phyloP scores from a whole-genome alignment of 2,888 invertebrate species.

The Aspidiotus destructor region DNA sequence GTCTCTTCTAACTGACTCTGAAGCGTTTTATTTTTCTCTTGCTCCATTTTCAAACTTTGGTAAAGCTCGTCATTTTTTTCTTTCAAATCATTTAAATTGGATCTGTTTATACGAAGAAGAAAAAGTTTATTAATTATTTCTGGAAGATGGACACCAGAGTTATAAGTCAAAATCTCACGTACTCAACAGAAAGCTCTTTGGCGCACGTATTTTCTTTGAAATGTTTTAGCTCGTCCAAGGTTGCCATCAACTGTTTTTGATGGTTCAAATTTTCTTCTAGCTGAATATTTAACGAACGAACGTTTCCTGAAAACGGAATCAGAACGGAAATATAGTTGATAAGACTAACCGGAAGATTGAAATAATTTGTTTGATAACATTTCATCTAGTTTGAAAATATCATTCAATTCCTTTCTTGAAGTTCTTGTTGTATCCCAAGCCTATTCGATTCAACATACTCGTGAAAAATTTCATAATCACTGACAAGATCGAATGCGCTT shows the following conservation, averaged over 20 bases:
- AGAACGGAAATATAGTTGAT: background rate
- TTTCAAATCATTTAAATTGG: slow-evolving; percentile 18
- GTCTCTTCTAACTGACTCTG: slow-evolving; percentile 22
- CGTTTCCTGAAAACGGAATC: slow-evolving; percentile 7
- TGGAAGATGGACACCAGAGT: too few relatives aligned
- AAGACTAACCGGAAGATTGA: too few relatives aligned
- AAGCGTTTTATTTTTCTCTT: slow-evolving; percentile 14
- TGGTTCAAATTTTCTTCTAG: slow-evolving; percentile 13
- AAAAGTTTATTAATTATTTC: background rate
- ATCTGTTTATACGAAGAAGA: slow-evolving; percentile 1
- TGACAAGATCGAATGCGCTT: too few relatives aligned
- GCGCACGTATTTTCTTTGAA: slow-evolving; percentile 11
- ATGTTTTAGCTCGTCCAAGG: background rate
- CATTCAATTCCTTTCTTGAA: too few relatives aligned
- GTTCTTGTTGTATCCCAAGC: too few relatives aligned
- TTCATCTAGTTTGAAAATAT: too few relatives aligned
- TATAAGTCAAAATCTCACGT: background rate
- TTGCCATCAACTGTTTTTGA: slow-evolving; percentile 6
- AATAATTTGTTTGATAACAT: too few relatives aligned
- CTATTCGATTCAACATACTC: too few relatives aligned
- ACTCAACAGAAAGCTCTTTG: slow-evolving; percentile 12
- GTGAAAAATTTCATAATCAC: too few relatives aligned
- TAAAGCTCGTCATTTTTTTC: slow-evolving; percentile 22
- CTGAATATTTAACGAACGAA: slow-evolving; percentile 11
- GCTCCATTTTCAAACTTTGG: slow-evolving; percentile 11